Percentiles rank a stretch among this genome's conserved stretches.
Conservation (phyloP, 2,888 invertebrate genomes). For the Notodonta dromedarius region DNA sequence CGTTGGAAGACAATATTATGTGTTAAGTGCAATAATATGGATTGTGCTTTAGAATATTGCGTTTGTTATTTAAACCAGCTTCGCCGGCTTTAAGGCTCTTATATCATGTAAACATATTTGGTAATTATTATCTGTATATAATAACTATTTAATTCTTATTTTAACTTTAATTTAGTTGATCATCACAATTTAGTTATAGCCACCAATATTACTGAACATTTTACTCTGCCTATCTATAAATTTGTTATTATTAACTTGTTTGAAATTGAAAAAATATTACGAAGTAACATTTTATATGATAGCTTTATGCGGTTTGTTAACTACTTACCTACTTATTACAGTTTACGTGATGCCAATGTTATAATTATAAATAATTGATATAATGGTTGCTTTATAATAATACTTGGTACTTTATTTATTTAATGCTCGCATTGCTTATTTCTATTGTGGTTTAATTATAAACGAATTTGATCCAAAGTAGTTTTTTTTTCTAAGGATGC, state of each 20-base stretch:
- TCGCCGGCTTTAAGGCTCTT: slow-evolving; percentile 45
- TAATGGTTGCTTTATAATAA: background rate
- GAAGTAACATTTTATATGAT: slow-evolving; percentile 25
- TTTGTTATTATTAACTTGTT: background rate
- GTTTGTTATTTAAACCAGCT: slow-evolving; percentile 43
- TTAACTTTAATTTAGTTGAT: slow-evolving; percentile 24
- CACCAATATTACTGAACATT: slow-evolving; percentile 11
- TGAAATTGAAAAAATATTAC: slow-evolving; percentile 15
- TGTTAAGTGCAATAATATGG: slow-evolving; percentile 63
- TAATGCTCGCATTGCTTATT: slow-evolving; percentile 4
- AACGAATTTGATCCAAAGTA: too few species aligned
- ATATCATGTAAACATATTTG: slow-evolving; percentile 40
- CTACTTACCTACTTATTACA: slow-evolving; percentile 43
- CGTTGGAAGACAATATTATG: slow-evolving; percentile 61
- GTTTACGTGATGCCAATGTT: slow-evolving; percentile 28
- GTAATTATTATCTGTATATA: slow-evolving; percentile 29
- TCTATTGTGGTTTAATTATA: too few species aligned
- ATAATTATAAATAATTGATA: slow-evolving; percentile 16
- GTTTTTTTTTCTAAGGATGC: too few species aligned
- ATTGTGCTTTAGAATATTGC: slow-evolving; percentile 57
- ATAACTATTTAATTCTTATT: slow-evolving; percentile 20
- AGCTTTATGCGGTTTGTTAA: slow-evolving; percentile 45
- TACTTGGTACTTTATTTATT: too few species aligned
- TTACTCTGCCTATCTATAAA: background rate
- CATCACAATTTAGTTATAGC: slow-evolving; percentile 36